Conservation (phyloP, 2,888 invertebrate genomes). For the Ephialtes manifestator region DNA sequence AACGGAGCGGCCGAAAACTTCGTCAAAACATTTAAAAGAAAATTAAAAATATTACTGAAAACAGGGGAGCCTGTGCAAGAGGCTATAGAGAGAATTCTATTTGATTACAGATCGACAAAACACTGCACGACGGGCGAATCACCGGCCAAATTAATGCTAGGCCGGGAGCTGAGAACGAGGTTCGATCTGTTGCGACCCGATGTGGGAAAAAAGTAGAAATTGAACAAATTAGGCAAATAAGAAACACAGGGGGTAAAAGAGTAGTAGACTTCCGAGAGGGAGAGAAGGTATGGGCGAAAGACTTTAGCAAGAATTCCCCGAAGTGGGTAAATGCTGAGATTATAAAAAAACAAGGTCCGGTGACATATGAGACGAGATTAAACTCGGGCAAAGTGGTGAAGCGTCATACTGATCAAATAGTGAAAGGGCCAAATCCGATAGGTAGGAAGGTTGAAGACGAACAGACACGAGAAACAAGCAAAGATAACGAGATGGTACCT, state of each 20-base stretch:
- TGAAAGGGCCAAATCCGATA: not conserved
- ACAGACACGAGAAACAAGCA: no score
- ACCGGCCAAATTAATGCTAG: constrained; percentile 50
- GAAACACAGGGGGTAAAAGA: constrained; percentile 51
- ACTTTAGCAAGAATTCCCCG: constrained; percentile 34
- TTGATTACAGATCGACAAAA: constrained; percentile 48
- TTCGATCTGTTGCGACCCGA: constrained; percentile 44
- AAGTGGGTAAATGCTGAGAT: constrained; percentile 44
- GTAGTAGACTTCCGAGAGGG: constrained; percentile 2
- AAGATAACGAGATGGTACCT: no score
- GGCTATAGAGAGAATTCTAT: constrained; percentile 34
- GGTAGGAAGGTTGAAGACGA: no score
- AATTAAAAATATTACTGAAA: constrained; percentile 40
- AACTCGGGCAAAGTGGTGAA: constrained; percentile 17
- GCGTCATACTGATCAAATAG: constrained; percentile 47
- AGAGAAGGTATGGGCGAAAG: constrained; percentile 55
- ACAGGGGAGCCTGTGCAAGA: constrained; percentile 3
- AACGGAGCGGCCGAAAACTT: no score
- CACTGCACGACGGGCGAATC: constrained; percentile 53
- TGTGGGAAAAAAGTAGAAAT: constrained; percentile 9
- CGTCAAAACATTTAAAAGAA: constrained; percentile 65
- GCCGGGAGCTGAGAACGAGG: constrained; percentile 40
- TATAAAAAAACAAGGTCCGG: constrained; percentile 43
- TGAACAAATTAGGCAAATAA: constrained; percentile 27
- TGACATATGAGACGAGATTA: constrained; percentile 51